Conservation (phyloP, 2,888 invertebrate genomes). For the Bombyx huttoni region DNA sequence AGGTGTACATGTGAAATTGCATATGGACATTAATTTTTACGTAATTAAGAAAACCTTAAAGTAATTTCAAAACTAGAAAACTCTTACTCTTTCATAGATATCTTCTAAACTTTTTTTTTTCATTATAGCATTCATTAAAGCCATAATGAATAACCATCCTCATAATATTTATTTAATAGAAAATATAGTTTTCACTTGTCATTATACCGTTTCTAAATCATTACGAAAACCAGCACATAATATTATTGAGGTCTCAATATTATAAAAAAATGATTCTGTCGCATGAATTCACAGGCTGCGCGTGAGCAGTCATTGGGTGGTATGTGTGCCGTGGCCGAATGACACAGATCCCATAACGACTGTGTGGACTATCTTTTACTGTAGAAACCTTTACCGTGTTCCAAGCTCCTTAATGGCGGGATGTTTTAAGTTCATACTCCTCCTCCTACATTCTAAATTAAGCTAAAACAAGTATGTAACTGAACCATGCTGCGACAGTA, state of each 20-base stretch:
- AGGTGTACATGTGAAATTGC: no score
- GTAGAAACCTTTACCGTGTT: slow-evolving; percentile 23
- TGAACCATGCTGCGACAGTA: neutral
- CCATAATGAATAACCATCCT: no score
- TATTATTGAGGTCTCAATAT: neutral
- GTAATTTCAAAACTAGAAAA: no score
- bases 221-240: no score
- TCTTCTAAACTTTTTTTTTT: no score
- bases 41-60: no score
- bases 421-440: neutral
- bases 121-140: no score
- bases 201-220: no score
- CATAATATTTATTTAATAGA: no score
- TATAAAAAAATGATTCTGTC: slow-evolving; percentile 14
- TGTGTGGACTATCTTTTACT: slow-evolving; percentile 33
- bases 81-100: no score
- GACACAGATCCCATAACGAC: slow-evolving; percentile 49
- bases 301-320: slow-evolving; percentile 36
- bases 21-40: no score
- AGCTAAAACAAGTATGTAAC: neutral
- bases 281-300: slow-evolving; percentile 29
- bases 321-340: slow-evolving; percentile 64
- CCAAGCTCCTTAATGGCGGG: neutral
- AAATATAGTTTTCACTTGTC: no score
- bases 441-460: neutral